Evolutionary conservation across 2,797 vertebrate species (phyloP).

Genomic region (Amblyopsis hoosieri): DNA sequence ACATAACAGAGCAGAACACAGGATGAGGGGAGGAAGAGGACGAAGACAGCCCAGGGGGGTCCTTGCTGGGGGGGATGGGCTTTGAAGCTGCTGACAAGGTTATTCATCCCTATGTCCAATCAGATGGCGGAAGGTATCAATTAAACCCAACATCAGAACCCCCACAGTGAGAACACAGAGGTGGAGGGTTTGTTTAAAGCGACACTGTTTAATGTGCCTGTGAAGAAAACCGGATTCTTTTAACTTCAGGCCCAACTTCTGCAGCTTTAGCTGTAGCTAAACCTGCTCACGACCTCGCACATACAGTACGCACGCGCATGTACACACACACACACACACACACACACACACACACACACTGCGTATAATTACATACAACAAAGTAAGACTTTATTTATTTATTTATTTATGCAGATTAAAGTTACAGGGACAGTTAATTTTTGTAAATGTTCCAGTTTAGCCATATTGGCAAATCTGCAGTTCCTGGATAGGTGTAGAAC

Average conservation of each 20-base stretch:
- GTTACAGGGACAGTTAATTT: no score
- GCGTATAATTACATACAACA: no score
- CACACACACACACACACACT: neutral
- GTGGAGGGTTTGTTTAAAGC: neutral
- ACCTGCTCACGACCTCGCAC: no score
- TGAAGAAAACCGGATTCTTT: neutral
- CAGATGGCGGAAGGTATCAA: constrained; percentile 36
- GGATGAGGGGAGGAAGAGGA: constrained; percentile 12
- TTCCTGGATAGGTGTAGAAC: no score
- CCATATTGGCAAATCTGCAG: no score
- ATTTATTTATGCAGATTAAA: no score
- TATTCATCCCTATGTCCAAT: constrained; percentile 38
- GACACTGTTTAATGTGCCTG: neutral
- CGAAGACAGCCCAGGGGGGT: neutral
- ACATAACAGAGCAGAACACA: neutral
- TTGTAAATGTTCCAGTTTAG: no score
- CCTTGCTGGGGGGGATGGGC: neutral
- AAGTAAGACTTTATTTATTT: no score
- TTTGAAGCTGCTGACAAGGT: constrained; percentile 45
- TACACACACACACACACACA: neutral
- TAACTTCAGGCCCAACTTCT: neutral
- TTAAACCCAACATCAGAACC: constrained; percentile 35
- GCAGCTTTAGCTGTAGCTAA: neutral
- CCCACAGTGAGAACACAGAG: constrained; percentile 25
- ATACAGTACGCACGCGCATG: neutral